A percentile compares a stretch with the other conserved stretches of the same genome.
Evolutionary conservation across 2,797 vertebrate species (phyloP).

Genomic region (Pipistrellus kuhlii): DNA sequence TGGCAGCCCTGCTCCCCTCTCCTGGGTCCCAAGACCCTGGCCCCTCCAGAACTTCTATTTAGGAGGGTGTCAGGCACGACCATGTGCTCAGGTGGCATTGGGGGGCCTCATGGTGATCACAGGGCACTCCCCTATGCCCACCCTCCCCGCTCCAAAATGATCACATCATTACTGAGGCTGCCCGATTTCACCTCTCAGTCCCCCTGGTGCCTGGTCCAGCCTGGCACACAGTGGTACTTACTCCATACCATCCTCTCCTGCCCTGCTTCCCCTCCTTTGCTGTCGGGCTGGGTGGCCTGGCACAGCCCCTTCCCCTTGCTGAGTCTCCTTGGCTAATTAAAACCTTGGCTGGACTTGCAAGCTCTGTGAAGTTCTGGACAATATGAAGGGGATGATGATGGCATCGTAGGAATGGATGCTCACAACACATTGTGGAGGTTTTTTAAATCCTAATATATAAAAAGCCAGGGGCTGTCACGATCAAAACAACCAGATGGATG

Average conservation of each 20-base stretch:
- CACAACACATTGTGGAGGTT: neutral
- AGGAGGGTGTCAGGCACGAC: neutral
- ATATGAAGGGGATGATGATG: neutral
- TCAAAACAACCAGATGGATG: too few relatives aligned
- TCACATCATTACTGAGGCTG: neutral
- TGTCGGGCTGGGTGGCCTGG: neutral
- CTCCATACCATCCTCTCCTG: neutral
- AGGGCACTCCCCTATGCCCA: neutral
- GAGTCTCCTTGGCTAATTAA: neutral
- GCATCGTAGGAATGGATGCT: neutral
- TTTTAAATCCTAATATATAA: neutral
- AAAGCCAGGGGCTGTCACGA: too few relatives aligned
- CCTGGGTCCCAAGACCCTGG: neutral
- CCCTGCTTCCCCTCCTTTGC: neutral
- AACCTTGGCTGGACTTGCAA: neutral
- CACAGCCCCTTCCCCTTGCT: neutral
- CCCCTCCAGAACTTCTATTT: neutral
- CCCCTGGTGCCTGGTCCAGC: accelerated
- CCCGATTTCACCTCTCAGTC: neutral
- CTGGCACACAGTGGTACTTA: neutral
- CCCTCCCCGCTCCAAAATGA: neutral
- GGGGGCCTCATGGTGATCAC: neutral
- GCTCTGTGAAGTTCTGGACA: neutral
- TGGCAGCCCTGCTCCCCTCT: neutral
- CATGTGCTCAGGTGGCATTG: neutral